Base-by-base conservation (phyloP, 2,888 invertebrate genomes). In the Neocrepidodera transversa region DNA sequence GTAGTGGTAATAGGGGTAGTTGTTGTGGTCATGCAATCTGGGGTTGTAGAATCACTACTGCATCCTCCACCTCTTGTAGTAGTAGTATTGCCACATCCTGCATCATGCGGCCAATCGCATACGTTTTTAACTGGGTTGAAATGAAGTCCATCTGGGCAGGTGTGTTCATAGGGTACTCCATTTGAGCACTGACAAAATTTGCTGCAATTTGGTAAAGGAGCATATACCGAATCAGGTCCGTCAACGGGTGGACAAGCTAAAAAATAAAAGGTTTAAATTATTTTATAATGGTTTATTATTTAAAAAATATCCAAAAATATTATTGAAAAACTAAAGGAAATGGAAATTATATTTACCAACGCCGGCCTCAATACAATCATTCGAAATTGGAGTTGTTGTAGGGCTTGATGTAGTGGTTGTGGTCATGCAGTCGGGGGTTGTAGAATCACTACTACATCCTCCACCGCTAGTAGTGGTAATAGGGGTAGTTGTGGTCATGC, bases 181-280 rank as follows among this genome's bases (percentile, higher is more conserved):
- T 60, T 65, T 3, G 62, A 60, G 26, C 64, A 65, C 23, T 65
- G 58, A 28, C 60, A 65, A 30, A 62, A 65, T 18, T 65, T 60
- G 2, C 52, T 40, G 11, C 62, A 62, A 30, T 65, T 36, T 32
- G 35, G 20, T 35, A 54, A 42, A 23, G 62, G 30, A 18, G 23
- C 47, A 51, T 64, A 64, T 14, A 64, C 59, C 5, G 62, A 57
- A 13, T 47, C 17, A 30, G 26, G 11, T 17, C 60, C 58, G 28
- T 62, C 64, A n/a, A 60, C 42, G 11, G 20, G 11, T 20, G 64
- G 62, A 32, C 62, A 64, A 48, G 17, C 35, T 30, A n/a, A 14
- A 28, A 26, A 8, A 18, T 23, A 50, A 8, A 1, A 45, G 11
- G 6, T 11, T 7, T 8, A 45, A 26, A 6, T 45, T 6, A n/a